Base-by-base conservation (phyloP, 2,888 invertebrate species). In the Geotrupes spiniger region DNA sequence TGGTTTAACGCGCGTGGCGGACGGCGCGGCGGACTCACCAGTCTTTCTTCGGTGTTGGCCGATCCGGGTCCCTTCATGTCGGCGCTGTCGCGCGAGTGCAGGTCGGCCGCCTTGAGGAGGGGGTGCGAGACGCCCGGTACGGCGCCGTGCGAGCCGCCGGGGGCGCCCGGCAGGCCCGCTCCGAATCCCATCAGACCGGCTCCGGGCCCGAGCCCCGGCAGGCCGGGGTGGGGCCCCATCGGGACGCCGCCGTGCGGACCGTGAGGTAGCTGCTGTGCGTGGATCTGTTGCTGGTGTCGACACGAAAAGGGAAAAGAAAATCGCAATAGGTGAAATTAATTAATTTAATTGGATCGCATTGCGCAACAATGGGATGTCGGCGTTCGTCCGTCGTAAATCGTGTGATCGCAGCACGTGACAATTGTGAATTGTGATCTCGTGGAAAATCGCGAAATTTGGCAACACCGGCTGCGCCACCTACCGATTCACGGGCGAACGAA, bases 231-330 rank as follows among this genome's bases (percentile, higher is more conserved):
- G 8, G 69, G 73, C 28, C 69, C 73, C 66, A 73, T 70, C 2
- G 69, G 72, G 46, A 72, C 55, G 4, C 67, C 70, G 10, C 70
- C 72, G 48, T 72, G 72, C 11, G 68, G 70, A 12, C 72, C 72
- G 49, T 73, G 74, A 11, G 74, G 73, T 53, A 74, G 57, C 57
- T 74, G 73, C 54, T 72, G 73, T 28, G 72, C 72, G 58, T 73
- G 73, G 49, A 73, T 73, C 59, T 73, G 73, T 68, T 74, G 74
- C 74, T 74, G 56, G 42, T 36, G 38, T n/a, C n/a, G 36, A 40
- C 42, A 49, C 39, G 38, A 11, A 38, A 40, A 46, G 10, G 28
- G 16, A 36, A 41, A 49, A 12, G 14, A 25, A 36, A 16, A 4
- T 6, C 15, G n/a, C 10, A 42, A 31, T 38, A 45, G 38, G 36